Evolutionary conservation across 2,888 invertebrate species (phyloP).

Genomic region (Pinctada fucata): DNA sequence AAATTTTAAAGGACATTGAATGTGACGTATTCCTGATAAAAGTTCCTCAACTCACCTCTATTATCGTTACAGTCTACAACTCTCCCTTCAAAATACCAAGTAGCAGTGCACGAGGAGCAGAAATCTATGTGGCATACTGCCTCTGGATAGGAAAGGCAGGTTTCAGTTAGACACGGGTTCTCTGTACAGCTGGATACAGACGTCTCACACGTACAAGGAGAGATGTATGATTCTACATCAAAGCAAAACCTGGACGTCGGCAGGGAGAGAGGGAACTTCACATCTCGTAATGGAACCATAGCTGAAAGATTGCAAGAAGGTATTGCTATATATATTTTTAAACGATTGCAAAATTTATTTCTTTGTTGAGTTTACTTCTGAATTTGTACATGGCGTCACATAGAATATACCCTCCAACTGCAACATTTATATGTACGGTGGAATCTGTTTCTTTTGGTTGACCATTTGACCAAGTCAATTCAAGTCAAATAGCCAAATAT

Average conservation of each 20-base stretch:
- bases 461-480: too few species aligned
- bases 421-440: too few species aligned
- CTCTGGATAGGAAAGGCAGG: slow-evolving; percentile 68
- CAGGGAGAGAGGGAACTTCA: slow-evolving; percentile 17
- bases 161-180: slow-evolving; percentile 65
- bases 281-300: slow-evolving; percentile 49
- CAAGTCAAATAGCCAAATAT: too few species aligned
- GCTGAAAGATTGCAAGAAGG: slow-evolving; percentile 35
- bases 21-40: too few species aligned
- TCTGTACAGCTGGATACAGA: slow-evolving; percentile 58
- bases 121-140: slow-evolving; percentile 67
- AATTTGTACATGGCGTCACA: too few species aligned
- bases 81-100: slow-evolving; percentile 62
- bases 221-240: slow-evolving; percentile 63
- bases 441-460: too few species aligned
- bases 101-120: slow-evolving; percentile 66
- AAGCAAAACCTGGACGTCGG: slow-evolving; percentile 61
- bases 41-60: slow-evolving; percentile 55
- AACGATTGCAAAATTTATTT: not conserved
- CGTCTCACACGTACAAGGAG: slow-evolving; percentile 63
- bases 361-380: too few species aligned
- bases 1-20: too few species aligned
- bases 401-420: too few species aligned
- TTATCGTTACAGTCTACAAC: slow-evolving; percentile 62
- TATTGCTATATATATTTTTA: not conserved